A percentile compares a stretch with the other conserved stretches of the same genome.
These are phyloP conservation scores for Drosophila melanosoma DNA, from an alignment of 2,888 invertebrate genomes.

Conservation along the genomic window DNA sequence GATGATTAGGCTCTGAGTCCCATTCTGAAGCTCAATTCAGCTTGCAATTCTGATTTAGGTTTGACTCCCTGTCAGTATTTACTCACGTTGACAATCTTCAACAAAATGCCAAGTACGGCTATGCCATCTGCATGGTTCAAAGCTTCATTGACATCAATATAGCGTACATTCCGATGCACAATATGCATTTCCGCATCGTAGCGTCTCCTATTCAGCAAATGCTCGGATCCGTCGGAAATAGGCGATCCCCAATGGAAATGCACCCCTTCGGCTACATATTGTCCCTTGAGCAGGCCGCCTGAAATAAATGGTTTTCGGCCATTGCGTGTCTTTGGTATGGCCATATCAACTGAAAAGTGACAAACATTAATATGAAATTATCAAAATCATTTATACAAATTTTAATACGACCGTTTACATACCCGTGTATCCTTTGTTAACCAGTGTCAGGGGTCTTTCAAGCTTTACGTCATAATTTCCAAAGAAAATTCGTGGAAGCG, in stretches of 20 bases:
- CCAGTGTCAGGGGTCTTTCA: constrained; percentile 86
- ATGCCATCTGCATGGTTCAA: constrained; percentile 86
- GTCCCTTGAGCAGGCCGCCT: constrained; percentile 61
- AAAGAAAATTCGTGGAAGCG: constrained; percentile 65
- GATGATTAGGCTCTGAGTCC: too few species aligned
- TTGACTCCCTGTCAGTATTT: not conserved
- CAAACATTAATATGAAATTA: not conserved
- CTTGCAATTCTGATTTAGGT: not conserved
- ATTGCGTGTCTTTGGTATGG: constrained; percentile 64
- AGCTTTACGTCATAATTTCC: constrained; percentile 87
- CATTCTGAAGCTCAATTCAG: too few species aligned
- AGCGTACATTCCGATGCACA: constrained; percentile 88
- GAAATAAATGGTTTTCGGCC: constrained; percentile 66
- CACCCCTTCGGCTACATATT: constrained; percentile 68
- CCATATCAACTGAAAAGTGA: constrained; percentile 59
- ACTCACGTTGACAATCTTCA: constrained; percentile 70
- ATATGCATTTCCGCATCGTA: constrained; percentile 88
- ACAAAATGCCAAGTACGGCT: constrained; percentile 88
- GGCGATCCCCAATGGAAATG: constrained; percentile 90
- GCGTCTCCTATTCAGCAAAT: constrained; percentile 82
- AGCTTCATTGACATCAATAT: constrained; percentile 86
- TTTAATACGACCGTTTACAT: not conserved
- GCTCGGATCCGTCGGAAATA: constrained; percentile 88
- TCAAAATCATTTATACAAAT: not conserved
- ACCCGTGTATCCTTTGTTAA: constrained; percentile 89